Evolutionary conservation across 2,888 invertebrate genomes (phyloP), one percentile per base, ranked within the genome.

Genomic region (Andrena camellia): DNA sequence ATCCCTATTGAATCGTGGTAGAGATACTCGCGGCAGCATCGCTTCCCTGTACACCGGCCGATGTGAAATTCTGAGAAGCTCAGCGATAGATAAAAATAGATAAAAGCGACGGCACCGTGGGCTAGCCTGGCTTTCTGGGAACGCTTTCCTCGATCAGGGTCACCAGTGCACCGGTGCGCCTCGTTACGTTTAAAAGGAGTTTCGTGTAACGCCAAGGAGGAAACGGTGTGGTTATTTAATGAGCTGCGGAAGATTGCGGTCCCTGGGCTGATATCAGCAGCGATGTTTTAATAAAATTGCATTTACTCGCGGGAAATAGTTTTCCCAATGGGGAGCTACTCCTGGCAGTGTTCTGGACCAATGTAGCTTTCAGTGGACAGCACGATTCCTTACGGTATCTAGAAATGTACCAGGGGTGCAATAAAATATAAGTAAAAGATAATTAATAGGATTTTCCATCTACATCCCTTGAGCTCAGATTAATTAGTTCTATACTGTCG

Each of bases 71-170:
- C 81, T 29, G 29, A 72, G 81, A 81, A 81, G 63, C 50, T 33
- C 50, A 6, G 20, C 35, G 63, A 79, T 79, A 81, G 80, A 80
- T 81, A 81, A 81, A 81, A 79, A 81, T 81, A 81, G 81, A 80
- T 81, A 81, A 72, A 81, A 72, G 63, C 42, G 71, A 78, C 60
- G 50, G 78, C 50, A 77, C 66, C 66, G 50, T n/a, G 7, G 66
- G 62, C 62, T 50, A 33, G 74, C 20, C 54, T 57, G 57, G 80
- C 80, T 72, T 68, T 81, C 81, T 72, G 72, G 42, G 80, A 81
- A 81, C 81, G 72, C 13, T 81, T 81, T 72, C 63, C 72, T 79
- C 81, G 57, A 81, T 81, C 72, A 79, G 72, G 72, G 80, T 81
- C 67, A 68, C 52, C 33, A 7, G 79, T 71, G 71, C 67, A 66